Evolutionary conservation across 2,113 vertebrate species (phyloP), one percentile per base, ranked within the genome.

Genomic region (Labeo rohita): DNA sequence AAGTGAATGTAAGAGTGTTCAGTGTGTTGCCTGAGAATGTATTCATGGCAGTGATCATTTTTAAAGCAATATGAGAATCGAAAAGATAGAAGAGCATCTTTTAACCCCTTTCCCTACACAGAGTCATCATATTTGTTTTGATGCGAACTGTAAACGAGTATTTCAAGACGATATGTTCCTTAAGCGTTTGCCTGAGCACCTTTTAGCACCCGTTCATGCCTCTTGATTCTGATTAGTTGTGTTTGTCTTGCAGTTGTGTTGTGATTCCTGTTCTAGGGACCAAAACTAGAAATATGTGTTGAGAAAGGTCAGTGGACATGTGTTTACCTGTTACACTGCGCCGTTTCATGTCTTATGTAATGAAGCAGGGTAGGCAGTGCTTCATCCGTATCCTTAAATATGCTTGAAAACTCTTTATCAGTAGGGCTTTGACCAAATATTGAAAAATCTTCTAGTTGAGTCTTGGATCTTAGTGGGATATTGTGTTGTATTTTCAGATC

Each of bases 31-130:
- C 93, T 95, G 96, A 96, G 95, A 95, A 95, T 91, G 95, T 96
- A 93, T 93, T 95, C 93, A 92, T 54, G 95, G 94, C 95, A 93
- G 95, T 95, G 91, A 39, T 68, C n/a, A 2, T 91, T 93, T 95
- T 94, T 94, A 95, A 98, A 54, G 96, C 97, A 96, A 98, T 97
- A 97, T 95, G 93, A 96, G 93, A 94, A 66, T 78, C 8, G 11
- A 96, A 95, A 86, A 94, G 95, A 96, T 95, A 94, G 59, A 49
- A 8, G 39, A 80, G 11, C 96, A 61, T 68, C 63, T 63, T 76
- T 18, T 77, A 77, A 54, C 1, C 15, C 63, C 18, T 43, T 82
- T 66, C 43, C 77, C n/a, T n/a, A 28, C 5, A n/a, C 36, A 18
- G 65, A 63, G 13, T 50, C 75, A 18, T 47, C 94, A 94, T 96